Base-by-base conservation (phyloP, 1,140 invertebrate genomes). In the Musca vetustissima region DNA sequence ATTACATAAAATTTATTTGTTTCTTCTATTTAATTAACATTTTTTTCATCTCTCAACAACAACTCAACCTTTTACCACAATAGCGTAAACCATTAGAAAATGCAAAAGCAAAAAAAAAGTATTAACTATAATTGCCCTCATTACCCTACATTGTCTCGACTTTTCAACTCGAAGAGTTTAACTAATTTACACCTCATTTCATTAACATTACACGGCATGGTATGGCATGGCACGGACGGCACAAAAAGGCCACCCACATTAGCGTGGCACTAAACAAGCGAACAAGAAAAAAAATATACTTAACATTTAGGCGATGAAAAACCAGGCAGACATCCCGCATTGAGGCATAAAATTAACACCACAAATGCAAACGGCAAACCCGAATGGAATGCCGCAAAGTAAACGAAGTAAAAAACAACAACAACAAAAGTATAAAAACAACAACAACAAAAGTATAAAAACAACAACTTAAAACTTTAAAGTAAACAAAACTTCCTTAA, bases 61-160 rank as follows among this genome's bases (percentile, higher is more conserved):
- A 28, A 28, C 28, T 28, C 8, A 28, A 28, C 36, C 36, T 13
- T 11, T 43, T 43, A 7, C 4, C 36, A 13, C 36, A 7, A 43
- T 43, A 13, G 36, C 36, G 36, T 43, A 43, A 8, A 11, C 36
- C 36, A 43, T 43, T 4, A n/a, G n/a, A n/a, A n/a, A n/a, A n/a
- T n/a, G n/a, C n/a, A n/a, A n/a, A n/a, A n/a, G n/a, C n/a, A n/a
- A n/a, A n/a, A n/a, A 19, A 61, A 61, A 32, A 21, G 28, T 32
- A 61, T 61, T 61, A 61, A 61, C 28, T 21, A 61, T 61, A 61
- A 61, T 61, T 61, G 57, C 57, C 36, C 57, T 61, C 57, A 61
- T 61, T 61, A 61, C n/a, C 57, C 57, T 9, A 43, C 7, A 43
- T 61, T 21, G 15, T 28, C n/a, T 21, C 24, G 8, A 59, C 36